Percentiles rank a stretch among this genome's conserved stretches.
These are phyloP conservation scores for Mico argentatus DNA, from an alignment of 2,797 vertebrate species.

Conservation along the genomic window DNA sequence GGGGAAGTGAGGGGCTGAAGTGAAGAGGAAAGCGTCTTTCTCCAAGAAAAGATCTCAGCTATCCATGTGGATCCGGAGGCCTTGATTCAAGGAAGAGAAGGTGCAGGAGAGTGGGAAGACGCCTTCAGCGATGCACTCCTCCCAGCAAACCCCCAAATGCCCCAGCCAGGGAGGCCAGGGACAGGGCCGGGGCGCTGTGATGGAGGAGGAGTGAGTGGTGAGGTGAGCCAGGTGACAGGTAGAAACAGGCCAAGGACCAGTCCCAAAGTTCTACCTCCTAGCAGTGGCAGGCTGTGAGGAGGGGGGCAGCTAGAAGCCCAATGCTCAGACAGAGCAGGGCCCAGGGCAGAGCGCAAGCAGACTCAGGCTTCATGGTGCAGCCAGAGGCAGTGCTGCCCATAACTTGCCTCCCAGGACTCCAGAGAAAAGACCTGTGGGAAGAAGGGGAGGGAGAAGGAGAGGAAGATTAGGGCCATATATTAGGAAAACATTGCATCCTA, in stretches of 20 bases:
- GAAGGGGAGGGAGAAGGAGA: background rate
- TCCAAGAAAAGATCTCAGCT: slow-evolving; percentile 81
- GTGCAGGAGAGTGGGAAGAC: background rate
- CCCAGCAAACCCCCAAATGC: slow-evolving; percentile 23
- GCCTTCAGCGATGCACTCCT: slow-evolving; percentile 55
- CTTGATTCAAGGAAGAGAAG: slow-evolving; percentile 78
- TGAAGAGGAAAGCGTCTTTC: slow-evolving; percentile 41
- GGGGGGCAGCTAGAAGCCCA: slow-evolving; percentile 38
- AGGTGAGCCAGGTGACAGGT: slow-evolving; percentile 44
- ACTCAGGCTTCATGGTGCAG: slow-evolving; percentile 84
- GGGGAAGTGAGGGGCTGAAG: background rate
- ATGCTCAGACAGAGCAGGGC: slow-evolving; percentile 69
- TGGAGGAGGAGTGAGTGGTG: background rate
- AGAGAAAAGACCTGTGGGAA: slow-evolving; percentile 27
- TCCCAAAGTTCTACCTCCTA: slow-evolving; percentile 72
- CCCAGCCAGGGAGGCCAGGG: slow-evolving; percentile 45
- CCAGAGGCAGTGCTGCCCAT: slow-evolving; percentile 69
- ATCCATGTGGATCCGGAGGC: slow-evolving; percentile 79
- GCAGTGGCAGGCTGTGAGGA: slow-evolving; percentile 30
- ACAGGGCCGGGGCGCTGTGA: slow-evolving; percentile 1
- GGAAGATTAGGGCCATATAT: background rate
- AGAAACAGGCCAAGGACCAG: slow-evolving; percentile 58
- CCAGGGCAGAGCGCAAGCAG: slow-evolving; percentile 52
- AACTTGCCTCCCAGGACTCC: slow-evolving; percentile 75
- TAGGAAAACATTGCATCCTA: background rate